Percentiles rank a stretch among this genome's conserved stretches.
Evolutionary conservation across 2,113 vertebrate genomes (phyloP).

Genomic region (Platycercus adscitus): DNA sequence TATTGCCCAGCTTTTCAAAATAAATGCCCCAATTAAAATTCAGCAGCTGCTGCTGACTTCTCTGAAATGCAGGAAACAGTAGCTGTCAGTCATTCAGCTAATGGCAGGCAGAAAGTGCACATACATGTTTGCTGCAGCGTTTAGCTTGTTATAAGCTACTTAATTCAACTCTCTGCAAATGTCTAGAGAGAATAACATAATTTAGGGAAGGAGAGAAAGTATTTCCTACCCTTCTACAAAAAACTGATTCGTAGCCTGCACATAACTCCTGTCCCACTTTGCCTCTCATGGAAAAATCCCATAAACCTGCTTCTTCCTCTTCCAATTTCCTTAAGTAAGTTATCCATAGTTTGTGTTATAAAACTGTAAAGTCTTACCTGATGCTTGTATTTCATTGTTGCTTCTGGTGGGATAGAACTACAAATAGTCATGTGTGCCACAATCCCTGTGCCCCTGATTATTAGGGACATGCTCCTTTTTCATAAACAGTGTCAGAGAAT

Average conservation of each 20-base stretch:
- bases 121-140: background rate
- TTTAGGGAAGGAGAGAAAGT: background rate
- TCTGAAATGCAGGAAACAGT: background rate
- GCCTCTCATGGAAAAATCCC: background rate
- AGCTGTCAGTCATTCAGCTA: background rate
- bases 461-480: background rate
- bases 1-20: background rate
- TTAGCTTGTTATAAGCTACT: slow-evolving; percentile 11
- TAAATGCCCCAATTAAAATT: background rate
- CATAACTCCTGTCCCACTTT: background rate
- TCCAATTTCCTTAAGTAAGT: background rate
- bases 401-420: background rate
- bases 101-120: background rate
- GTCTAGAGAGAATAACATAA: background rate
- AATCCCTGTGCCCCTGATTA: background rate
- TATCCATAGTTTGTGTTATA: background rate
- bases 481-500: background rate
- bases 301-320: background rate
- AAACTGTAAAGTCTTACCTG: background rate
- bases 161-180: background rate
- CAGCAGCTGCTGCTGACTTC: background rate
- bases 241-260: background rate
- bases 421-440: background rate
- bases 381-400: background rate
- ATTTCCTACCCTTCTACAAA: background rate